phyloP scores from a whole-genome alignment of 2,113 vertebrate genomes.

The Amblyornis subalaris region DNA sequence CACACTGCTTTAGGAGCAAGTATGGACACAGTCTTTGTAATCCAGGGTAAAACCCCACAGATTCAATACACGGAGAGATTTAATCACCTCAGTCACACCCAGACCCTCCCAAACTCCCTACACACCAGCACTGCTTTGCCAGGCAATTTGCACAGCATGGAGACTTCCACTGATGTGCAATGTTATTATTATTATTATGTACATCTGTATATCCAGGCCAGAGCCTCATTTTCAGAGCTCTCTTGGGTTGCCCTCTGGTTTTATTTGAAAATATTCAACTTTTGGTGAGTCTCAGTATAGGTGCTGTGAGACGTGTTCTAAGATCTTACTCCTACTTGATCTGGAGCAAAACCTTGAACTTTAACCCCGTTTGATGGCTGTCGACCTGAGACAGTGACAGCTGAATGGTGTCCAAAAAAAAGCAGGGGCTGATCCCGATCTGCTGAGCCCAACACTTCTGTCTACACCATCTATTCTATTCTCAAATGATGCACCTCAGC shows the following conservation, averaged over 20 bases:
- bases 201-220: background rate
- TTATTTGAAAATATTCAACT: background rate
- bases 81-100: background rate
- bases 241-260: background rate
- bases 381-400: background rate
- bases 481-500: background rate
- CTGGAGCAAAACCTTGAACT: background rate
- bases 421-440: background rate
- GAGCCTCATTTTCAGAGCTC: background rate
- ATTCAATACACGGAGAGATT: background rate
- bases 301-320: background rate
- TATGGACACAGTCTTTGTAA: background rate
- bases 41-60: background rate
- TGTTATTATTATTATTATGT: background rate
- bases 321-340: background rate
- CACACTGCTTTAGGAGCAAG: background rate
- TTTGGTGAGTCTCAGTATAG: background rate
- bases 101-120: background rate
- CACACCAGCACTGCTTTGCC: rapidly evolving
- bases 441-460: background rate
- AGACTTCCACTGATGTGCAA: background rate
- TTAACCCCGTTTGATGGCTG: rapidly evolving
- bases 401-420: background rate
- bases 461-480: background rate
- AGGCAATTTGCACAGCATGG: background rate